phyloP scores from a whole-genome alignment of 2,797 vertebrate genomes.

The Phrynocephalus guinanensis region DNA sequence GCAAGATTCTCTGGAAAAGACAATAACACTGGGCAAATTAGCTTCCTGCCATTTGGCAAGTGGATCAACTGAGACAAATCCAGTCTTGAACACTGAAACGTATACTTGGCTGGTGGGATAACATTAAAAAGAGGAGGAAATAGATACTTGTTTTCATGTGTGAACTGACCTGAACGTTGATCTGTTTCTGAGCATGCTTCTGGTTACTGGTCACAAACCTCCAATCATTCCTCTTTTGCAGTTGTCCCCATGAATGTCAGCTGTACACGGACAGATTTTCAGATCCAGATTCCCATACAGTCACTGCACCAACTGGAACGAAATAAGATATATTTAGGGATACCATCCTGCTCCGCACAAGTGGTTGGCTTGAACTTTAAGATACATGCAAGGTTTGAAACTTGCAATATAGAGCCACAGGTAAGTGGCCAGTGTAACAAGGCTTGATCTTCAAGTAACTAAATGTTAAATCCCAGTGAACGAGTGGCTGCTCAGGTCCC shows the following conservation, averaged over 20 bases:
- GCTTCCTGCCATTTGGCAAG: too few relatives aligned
- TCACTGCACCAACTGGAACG: conserved; percentile 89
- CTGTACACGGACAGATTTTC: conserved; percentile 96
- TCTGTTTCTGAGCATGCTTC: not conserved
- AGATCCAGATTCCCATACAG: conserved; percentile 89
- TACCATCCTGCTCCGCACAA: conserved; percentile 87
- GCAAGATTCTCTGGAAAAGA: too few relatives aligned
- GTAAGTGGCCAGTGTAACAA: conserved; percentile 52
- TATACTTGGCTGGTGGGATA: too few relatives aligned
- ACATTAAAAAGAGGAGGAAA: too few relatives aligned
- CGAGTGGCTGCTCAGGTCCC: not conserved
- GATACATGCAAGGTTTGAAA: conserved; percentile 93
- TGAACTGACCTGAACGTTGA: not conserved
- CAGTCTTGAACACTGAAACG: too few relatives aligned
- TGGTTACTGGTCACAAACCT: not conserved
- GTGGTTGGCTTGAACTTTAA: conserved; percentile 86
- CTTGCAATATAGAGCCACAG: conserved; percentile 91
- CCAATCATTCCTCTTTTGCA: conserved; percentile 58
- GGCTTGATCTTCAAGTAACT: not conserved
- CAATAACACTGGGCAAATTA: too few relatives aligned
- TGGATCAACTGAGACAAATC: too few relatives aligned
- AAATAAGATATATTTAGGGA: conserved; percentile 91
- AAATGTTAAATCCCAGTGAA: not conserved
- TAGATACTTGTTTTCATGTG: too few relatives aligned
- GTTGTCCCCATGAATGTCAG: conserved; percentile 94